A percentile compares a stretch with the other conserved stretches of the same genome.
phyloP scores from a whole-genome alignment of 2,797 vertebrate genomes.

The Calcarius lapponicus region DNA sequence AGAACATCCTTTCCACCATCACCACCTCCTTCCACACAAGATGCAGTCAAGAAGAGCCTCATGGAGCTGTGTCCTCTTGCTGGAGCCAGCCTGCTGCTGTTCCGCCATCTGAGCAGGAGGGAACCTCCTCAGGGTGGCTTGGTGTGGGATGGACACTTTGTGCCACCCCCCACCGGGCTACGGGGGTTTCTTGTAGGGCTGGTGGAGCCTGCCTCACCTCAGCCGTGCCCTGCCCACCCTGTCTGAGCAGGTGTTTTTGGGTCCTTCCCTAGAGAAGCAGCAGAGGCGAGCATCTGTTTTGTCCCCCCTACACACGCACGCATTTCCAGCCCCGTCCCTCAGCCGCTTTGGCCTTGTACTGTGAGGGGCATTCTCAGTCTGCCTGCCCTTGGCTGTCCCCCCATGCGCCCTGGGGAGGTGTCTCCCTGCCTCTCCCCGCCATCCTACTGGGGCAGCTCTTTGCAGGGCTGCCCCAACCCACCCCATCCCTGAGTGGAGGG shows the following conservation, averaged over 20 bases:
- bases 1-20: background rate
- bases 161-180: background rate
- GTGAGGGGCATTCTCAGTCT: background rate
- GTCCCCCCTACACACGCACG: background rate
- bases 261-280: background rate
- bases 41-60: background rate
- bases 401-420: accelerated
- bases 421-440: background rate
- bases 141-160: background rate
- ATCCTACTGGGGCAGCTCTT: background rate
- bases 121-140: background rate
- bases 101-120: background rate
- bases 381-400: background rate
- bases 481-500: accelerated
- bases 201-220: background rate
- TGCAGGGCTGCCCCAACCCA: background rate
- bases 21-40: background rate
- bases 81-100: background rate
- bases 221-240: background rate
- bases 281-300: background rate
- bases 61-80: background rate
- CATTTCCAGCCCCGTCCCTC: background rate
- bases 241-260: background rate
- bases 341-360: conserved; percentile 5
- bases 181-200: background rate